phyloP scores from a whole-genome alignment of 2,113 vertebrate genomes.

The Carassius auratus region DNA sequence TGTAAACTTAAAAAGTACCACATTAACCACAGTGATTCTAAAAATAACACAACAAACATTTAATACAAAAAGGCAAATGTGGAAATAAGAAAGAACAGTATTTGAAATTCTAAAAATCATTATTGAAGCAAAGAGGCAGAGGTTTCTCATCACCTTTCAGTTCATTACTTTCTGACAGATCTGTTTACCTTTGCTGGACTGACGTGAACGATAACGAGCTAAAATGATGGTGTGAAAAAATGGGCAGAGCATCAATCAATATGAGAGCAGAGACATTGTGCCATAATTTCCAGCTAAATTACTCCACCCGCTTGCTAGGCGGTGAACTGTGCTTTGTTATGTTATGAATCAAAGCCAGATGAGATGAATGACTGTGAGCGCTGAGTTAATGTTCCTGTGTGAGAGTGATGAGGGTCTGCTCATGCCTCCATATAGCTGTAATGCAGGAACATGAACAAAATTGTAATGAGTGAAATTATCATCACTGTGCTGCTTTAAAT shows the following conservation, averaged over 20 bases:
- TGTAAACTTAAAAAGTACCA: not conserved
- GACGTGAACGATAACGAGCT: slow-evolving; percentile 28
- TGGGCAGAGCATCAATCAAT: slow-evolving; percentile 49
- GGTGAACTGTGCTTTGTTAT: slow-evolving; percentile 38
- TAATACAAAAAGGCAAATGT: not conserved
- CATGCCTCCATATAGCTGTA: not conserved
- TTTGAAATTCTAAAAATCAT: not conserved
- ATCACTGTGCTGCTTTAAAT: not conserved
- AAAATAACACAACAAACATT: not conserved
- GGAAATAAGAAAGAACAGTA: not conserved
- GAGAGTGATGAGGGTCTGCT: slow-evolving; percentile 36
- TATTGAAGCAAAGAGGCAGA: not conserved
- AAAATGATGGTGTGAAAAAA: slow-evolving; percentile 44
- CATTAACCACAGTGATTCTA: not conserved
- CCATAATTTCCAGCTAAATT: slow-evolving; percentile 44
- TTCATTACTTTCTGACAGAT: slow-evolving; percentile 23
- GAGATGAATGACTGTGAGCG: slow-evolving; percentile 36
- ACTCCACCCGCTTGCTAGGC: slow-evolving; percentile 19
- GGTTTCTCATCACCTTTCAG: slow-evolving; percentile 16
- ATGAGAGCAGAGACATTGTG: slow-evolving; percentile 12
- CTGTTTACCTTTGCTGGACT: slow-evolving; percentile 40
- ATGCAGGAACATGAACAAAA: slow-evolving; percentile 11
- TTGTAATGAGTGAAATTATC: slow-evolving; percentile 1
- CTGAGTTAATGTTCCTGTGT: slow-evolving; percentile 37
- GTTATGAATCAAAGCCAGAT: slow-evolving; percentile 35